Percentiles rank a stretch among this genome's conserved stretches.
phyloP scores from a whole-genome alignment of 2,888 invertebrate species.

The Panopea generosa region DNA sequence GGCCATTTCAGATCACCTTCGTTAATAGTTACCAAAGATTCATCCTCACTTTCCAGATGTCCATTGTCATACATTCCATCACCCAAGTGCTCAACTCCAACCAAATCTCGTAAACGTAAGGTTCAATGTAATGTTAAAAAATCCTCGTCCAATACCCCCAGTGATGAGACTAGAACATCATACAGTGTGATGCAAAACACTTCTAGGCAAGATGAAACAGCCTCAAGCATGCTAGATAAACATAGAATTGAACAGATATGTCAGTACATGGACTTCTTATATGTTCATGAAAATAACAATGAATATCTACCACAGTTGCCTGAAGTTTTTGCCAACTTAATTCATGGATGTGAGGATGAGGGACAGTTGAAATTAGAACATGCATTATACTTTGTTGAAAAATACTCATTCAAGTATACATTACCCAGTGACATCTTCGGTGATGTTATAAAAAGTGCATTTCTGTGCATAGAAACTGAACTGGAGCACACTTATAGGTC shows the following conservation, averaged over 20 bases:
- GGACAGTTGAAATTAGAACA: conserved; percentile 50
- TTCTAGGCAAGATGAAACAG: not conserved
- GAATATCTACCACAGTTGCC: conserved; percentile 18
- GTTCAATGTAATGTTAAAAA: no score
- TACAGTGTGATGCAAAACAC: no score
- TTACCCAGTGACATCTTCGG: conserved; percentile 36
- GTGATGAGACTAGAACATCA: not conserved
- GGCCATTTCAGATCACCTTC: not conserved
- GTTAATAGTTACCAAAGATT: not conserved
- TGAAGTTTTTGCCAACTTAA: conserved; percentile 49
- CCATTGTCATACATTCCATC: not conserved
- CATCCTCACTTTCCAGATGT: no score
- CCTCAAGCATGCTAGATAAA: no score
- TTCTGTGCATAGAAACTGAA: conserved; percentile 1
- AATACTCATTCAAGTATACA: conserved; percentile 26
- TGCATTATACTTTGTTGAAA: conserved; percentile 54
- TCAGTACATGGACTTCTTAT: conserved; percentile 12
- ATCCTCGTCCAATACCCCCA: not conserved
- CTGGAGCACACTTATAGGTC: conserved; percentile 17
- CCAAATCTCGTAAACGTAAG: not conserved
- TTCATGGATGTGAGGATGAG: conserved; percentile 61
- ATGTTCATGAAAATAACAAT: conserved; percentile 1
- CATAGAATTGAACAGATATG: conserved; percentile 19
- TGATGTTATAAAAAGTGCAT: conserved; percentile 45
- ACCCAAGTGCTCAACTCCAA: not conserved